Evolutionary conservation across 2,797 vertebrate genomes (phyloP).

Genomic region (Myiotriccus ornatus): DNA sequence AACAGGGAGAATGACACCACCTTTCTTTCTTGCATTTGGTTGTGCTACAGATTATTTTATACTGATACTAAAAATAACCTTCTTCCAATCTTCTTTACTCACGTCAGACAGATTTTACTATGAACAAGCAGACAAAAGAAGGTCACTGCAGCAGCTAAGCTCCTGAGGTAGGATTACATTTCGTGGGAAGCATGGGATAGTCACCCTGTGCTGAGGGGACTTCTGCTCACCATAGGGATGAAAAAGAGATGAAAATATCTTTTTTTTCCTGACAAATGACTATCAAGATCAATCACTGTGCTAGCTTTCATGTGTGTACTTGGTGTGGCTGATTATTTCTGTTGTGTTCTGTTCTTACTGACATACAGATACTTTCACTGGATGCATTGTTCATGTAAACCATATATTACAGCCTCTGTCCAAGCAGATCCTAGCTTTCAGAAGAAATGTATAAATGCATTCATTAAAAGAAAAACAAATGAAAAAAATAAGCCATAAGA

Average conservation of each 20-base stretch:
- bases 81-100: constrained; percentile 38
- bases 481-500: neutral
- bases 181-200: neutral
- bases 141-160: constrained; percentile 57
- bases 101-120: constrained; percentile 27
- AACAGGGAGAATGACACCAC: no score
- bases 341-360: neutral
- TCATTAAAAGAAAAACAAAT: neutral
- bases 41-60: constrained; percentile 12
- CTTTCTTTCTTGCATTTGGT: neutral
- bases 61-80: constrained; percentile 37
- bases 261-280: neutral
- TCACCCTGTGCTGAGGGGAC: neutral
- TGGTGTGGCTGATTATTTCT: neutral
- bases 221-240: neutral
- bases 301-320: neutral
- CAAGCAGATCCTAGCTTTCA: neutral
- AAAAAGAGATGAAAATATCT: neutral
- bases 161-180: constrained; percentile 58
- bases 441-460: neutral
- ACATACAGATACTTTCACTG: neutral
- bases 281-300: neutral
- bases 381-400: neutral
- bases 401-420: neutral
- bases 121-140: constrained; percentile 44